Evolutionary conservation across 2,113 vertebrate genomes (phyloP).

Genomic region (Pachypanchax playfairii): DNA sequence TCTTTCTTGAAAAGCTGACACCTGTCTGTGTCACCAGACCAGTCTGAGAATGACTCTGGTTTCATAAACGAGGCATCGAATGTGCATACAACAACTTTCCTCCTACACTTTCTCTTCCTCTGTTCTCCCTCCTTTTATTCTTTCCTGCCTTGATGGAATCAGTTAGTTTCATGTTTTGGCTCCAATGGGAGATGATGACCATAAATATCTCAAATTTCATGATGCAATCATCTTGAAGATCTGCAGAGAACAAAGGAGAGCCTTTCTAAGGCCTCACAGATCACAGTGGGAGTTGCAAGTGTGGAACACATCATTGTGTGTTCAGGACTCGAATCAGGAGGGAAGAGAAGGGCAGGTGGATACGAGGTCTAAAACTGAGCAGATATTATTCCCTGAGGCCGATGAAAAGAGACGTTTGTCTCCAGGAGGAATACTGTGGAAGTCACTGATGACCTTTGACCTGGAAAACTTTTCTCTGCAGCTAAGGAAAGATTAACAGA

Average conservation of each 20-base stretch:
- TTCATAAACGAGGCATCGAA: not conserved
- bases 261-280: conserved; percentile 6
- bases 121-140: conserved; percentile 2
- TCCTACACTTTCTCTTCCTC: conserved; percentile 8
- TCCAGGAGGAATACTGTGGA: conserved; percentile 31
- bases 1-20: conserved; percentile 22
- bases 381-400: conserved; percentile 13
- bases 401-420: conserved; percentile 51
- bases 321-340: too few species aligned
- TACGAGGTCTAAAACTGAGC: conserved; percentile 10
- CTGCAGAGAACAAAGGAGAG: conserved; percentile 49
- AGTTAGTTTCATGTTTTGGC: conserved; percentile 1
- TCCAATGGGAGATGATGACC: conserved; percentile 25
- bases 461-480: conserved; percentile 6
- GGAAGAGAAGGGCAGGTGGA: conserved; percentile 39
- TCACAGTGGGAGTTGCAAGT: conserved; percentile 1
- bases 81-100: conserved; percentile 22
- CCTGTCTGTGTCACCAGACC: conserved; percentile 29
- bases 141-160: conserved; percentile 24
- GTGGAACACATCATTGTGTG: conserved; percentile 28
- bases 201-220: conserved; percentile 39
- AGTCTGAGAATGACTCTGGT: conserved; percentile 13
- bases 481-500: conserved; percentile 2
- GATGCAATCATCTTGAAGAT: conserved; percentile 48
- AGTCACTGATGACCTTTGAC: conserved; percentile 36